Base-by-base conservation (phyloP, 2,888 invertebrate species). In the Pediacus dermestoides region DNA sequence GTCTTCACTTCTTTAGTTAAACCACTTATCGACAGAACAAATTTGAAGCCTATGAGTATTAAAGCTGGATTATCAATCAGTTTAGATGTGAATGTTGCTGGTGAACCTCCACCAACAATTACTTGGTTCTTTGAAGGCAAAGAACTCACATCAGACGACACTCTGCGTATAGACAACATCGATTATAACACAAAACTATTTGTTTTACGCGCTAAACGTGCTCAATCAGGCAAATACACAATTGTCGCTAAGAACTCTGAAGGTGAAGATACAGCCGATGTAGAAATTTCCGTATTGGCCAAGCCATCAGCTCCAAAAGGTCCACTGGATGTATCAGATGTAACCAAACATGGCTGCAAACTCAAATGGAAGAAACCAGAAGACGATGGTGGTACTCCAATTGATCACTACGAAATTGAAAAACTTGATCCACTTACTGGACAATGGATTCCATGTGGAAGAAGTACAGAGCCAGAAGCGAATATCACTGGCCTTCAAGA, bases 371-470 rank as follows among this genome's bases (percentile, higher is more conserved):
- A 92, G 66, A 90, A 91, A 62, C 94, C 93, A 0, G 88, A 91
- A 53, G 95, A 97, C 65, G 95, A 97, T 60, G 97, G 97, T 38
- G 97, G 97, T 13, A 73, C 84, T 16, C 94, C 93, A 25, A 81
- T 99, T 53, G 90, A 94, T 46, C 89, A 92, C 64, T 95, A 95
- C 64, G 88, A 90, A 74, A 91, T 99, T 58, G 97, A 99, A 71
- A 94, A 93, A 63, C 77, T 93, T 27, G 94, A 94, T 71, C 90
- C 91, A 9, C 78, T 86, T 34, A 89, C 91, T 28, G 91, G 91
- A 44, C 82, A 88, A 72, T 97, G 96, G 97, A 77, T 92, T 34
- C 88, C 92, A 4, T 92, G 90, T 60, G 92, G 88, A 11, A 86
- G 88, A 42, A 82, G 89, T 25, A 82, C 83, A 38, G 89, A 88